phyloP scores from a whole-genome alignment of 2,888 invertebrate species.

The Sclerodermus sp. region DNA sequence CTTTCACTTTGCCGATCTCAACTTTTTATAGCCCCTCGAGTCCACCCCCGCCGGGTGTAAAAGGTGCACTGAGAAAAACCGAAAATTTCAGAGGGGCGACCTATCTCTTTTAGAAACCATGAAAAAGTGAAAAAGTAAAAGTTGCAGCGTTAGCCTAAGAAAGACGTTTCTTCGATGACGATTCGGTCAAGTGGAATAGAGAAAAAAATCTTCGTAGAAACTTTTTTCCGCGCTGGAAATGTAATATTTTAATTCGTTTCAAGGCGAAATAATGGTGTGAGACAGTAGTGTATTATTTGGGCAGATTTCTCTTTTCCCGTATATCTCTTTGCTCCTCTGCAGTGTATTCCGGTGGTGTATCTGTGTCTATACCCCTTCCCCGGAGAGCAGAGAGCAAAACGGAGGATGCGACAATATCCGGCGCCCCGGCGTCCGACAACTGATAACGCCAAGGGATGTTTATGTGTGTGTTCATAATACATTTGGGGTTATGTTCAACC shows the following conservation, averaged over 20 bases:
- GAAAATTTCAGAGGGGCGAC: background rate
- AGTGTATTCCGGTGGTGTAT: slow-evolving; percentile 17
- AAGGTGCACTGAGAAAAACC: slow-evolving; percentile 12
- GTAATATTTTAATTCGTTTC: no score
- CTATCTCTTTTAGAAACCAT: slow-evolving; percentile 10
- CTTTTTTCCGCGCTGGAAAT: no score
- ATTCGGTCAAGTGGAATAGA: no score
- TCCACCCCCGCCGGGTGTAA: background rate
- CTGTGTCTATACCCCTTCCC: slow-evolving; percentile 7
- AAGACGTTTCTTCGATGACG: no score
- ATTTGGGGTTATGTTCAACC: slow-evolving; percentile 43
- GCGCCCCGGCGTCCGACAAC: slow-evolving; percentile 59
- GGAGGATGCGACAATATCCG: slow-evolving; percentile 59
- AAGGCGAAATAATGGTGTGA: no score
- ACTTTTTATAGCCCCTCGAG: slow-evolving; percentile 20
- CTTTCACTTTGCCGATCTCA: slow-evolving; percentile 24
- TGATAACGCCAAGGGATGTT: slow-evolving; percentile 58
- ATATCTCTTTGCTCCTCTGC: slow-evolving; percentile 11
- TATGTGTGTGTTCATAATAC: slow-evolving; percentile 55
- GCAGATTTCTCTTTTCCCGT: background rate
- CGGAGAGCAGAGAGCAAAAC: slow-evolving; percentile 42
- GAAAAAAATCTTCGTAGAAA: no score
- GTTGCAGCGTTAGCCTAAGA: slow-evolving; percentile 18
- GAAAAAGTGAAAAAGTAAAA: slow-evolving; percentile 38
- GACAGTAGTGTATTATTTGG: background rate